Evolutionary conservation across 2,888 invertebrate genomes (phyloP), one percentile per base, ranked within the genome.

Genomic region (Bruchidius siliquastri): DNA sequence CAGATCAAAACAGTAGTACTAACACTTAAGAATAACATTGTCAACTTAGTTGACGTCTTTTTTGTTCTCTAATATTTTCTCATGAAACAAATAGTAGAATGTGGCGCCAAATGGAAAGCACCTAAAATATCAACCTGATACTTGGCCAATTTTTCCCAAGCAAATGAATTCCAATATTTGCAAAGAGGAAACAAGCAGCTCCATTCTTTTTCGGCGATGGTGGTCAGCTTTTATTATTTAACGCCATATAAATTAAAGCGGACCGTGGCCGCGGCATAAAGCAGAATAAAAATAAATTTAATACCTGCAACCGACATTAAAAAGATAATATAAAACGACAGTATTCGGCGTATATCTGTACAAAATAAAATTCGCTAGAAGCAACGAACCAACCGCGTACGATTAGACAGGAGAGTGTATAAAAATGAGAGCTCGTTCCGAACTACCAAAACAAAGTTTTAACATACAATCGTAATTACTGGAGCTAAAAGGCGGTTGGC

Each of bases 401-500:
- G 73, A 77, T 76, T 76, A 76, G 73, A 71, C 73, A 71, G 72
- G n/a, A 71, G 72, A 77, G 75, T 77, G 76, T 74, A 77, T 78
- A 76, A 77, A 78, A 78, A 78, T 78, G 77, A 76, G 76, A 73
- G 49, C 49, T 49, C 49, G 77, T 76, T 76, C 72, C 72, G 75
- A 77, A 76, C 76, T 77, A 79, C 79, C 78, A 79, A 81, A 81
- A 79, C 79, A 79, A 76, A 77, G 77, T 81, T 79, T 79, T 78
- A 77, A 79, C 77, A 79, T 78, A 80, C 78, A 79, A 79, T 82
- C 80, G 80, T 85, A 85, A 85, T 84, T 84, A 83, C 82, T 81
- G 80, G 80, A 82, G 82, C 83, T 80, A 81, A 82, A 82, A 82
- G 83, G 82, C 82, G 85, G 85, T 86, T 86, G 86, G 85, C 83